Evolutionary conservation across 2,113 vertebrate species (phyloP).

Genomic region (Brachypteracias leptosomus): DNA sequence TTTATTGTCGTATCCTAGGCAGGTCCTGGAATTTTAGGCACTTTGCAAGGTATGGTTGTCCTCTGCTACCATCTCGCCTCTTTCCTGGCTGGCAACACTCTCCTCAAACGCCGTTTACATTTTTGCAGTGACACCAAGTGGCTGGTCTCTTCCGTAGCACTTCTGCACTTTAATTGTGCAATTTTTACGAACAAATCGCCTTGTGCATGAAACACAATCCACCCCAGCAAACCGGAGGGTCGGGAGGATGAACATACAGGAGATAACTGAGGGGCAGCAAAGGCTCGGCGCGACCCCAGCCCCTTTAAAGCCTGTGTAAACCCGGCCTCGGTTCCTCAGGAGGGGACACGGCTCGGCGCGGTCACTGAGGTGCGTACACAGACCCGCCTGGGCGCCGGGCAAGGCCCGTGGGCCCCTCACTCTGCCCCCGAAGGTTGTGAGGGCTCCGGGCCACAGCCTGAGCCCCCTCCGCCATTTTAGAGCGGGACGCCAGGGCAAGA

Average conservation of each 20-base stretch:
- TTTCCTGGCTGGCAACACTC: background rate
- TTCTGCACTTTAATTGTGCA: background rate
- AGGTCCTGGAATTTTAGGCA: background rate
- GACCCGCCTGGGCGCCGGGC: rapidly evolving
- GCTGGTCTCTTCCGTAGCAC: background rate
- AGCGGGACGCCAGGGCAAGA: rapidly evolving
- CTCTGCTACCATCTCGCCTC: background rate
- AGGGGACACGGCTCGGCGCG: rapidly evolving
- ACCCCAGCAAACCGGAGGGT: rapidly evolving
- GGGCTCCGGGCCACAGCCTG: too few species aligned
- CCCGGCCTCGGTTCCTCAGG: rapidly evolving
- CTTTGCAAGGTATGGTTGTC: rapidly evolving
- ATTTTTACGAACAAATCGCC: background rate
- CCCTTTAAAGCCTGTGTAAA: rapidly evolving
- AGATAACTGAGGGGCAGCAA: rapidly evolving
- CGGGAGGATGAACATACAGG: rapidly evolving
- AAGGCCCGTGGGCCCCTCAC: rapidly evolving
- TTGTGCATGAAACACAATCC: rapidly evolving
- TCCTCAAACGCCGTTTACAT: background rate
- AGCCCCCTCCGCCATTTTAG: background rate
- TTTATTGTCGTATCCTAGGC: rapidly evolving
- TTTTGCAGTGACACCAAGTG: conserved; percentile 47
- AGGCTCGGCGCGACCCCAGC: background rate
- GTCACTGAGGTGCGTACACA: rapidly evolving
- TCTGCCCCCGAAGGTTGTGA: rapidly evolving